Conservation (phyloP, 1,140 invertebrate genomes). For the Trichonephila clavipes region DNA sequence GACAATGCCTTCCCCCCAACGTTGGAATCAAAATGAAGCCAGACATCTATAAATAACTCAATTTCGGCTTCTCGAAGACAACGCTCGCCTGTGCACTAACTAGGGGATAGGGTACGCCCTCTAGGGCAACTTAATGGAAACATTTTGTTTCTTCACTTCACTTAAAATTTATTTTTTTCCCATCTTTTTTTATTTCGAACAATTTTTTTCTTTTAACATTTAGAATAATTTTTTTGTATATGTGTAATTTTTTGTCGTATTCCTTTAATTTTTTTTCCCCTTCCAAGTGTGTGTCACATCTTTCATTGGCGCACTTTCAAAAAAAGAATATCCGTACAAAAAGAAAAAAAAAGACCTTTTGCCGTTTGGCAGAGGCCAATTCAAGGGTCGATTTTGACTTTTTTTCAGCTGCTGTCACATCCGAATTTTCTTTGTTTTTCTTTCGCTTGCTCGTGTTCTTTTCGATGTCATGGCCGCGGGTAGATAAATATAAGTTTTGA, state of each 20-base stretch:
- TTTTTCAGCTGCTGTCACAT: not conserved
- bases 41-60: conserved; percentile 73
- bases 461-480: conserved; percentile 43
- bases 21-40: conserved; percentile 39
- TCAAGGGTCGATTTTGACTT: conserved; percentile 14
- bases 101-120: conserved; percentile 52
- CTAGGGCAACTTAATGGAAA: conserved; percentile 40
- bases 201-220: not conserved
- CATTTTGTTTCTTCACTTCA: conserved; percentile 44
- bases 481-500: conserved; percentile 55
- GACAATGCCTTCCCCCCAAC: conserved; percentile 23
- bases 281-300: conserved; percentile 16
- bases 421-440: conserved; percentile 33
- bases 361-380: not conserved
- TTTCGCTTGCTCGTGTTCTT: not conserved
- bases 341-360: conserved; percentile 1
- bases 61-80: conserved; percentile 50
- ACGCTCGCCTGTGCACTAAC: conserved; percentile 35
- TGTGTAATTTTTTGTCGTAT: not conserved
- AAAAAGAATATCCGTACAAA: not conserved
- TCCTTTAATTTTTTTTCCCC: not conserved
- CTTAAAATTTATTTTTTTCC: not conserved
- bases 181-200: not conserved
- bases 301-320: conserved; percentile 48
- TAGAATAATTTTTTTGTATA: not conserved